These are phyloP conservation scores for Ceyx margarethae DNA, from an alignment of 2,113 vertebrate genomes.

Conservation along the genomic window DNA sequence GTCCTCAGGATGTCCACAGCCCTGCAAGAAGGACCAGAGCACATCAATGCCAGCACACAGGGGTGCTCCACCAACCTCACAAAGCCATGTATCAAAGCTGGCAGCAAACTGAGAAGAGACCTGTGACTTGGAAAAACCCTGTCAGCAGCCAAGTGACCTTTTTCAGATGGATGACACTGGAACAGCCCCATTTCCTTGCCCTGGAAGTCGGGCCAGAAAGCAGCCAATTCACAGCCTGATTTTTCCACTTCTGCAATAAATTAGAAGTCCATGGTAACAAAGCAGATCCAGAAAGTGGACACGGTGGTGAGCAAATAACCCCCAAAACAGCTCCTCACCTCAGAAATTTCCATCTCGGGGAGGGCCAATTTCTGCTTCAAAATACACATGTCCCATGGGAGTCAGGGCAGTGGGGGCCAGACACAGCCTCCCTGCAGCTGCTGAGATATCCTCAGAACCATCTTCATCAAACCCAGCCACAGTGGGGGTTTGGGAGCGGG, in stretches of 20 bases:
- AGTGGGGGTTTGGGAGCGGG: neutral
- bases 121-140: neutral
- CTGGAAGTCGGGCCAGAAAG: accelerated
- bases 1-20: conserved; percentile 88
- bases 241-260: neutral
- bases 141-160: neutral
- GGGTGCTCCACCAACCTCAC: accelerated
- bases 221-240: neutral
- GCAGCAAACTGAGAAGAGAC: neutral
- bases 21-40: conserved; percentile 49
- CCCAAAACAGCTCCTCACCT: no score
- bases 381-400: accelerated
- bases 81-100: accelerated
- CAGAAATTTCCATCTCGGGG: neutral
- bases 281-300: neutral
- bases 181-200: neutral
- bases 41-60: accelerated
- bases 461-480: neutral
- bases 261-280: neutral
- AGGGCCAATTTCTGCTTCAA: neutral
- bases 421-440: neutral
- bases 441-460: neutral
- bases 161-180: neutral
- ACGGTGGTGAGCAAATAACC: neutral
- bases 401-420: neutral